phyloP scores from a whole-genome alignment of 2,113 vertebrate species.

The Heloderma charlesbogerti region DNA sequence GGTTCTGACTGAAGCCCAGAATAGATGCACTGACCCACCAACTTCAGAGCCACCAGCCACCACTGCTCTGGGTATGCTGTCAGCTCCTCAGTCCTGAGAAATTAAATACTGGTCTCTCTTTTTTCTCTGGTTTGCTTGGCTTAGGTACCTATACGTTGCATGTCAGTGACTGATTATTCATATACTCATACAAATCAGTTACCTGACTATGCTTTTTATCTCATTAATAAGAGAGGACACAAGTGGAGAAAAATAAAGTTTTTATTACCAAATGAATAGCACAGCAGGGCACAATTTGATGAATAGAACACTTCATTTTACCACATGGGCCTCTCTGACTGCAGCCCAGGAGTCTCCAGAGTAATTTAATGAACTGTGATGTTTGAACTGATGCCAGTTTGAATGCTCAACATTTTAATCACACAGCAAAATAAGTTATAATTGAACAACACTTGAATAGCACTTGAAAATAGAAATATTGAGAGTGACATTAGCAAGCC shows the following conservation, averaged over 20 bases:
- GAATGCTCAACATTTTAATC: constrained; percentile 66
- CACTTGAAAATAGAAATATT: constrained; percentile 43
- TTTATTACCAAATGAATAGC: constrained; percentile 74
- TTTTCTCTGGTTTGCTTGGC: background rate
- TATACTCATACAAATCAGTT: constrained; percentile 56
- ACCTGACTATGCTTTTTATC: constrained; percentile 63
- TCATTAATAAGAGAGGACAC: constrained; percentile 66
- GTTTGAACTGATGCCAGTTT: constrained; percentile 65
- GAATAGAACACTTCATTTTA: constrained; percentile 72
- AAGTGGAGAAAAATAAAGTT: constrained; percentile 66
- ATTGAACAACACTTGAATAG: constrained; percentile 55
- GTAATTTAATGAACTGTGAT: constrained; percentile 63
- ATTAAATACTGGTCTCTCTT: background rate
- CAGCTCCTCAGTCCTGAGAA: constrained; percentile 5
- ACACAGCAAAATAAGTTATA: constrained; percentile 59
- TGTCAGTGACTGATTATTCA: constrained; percentile 56
- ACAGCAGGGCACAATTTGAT: constrained; percentile 69
- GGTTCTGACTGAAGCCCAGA: too few relatives aligned
- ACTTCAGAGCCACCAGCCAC: too few relatives aligned
- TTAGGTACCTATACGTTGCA: constrained; percentile 32
- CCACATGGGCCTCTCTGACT: constrained; percentile 50
- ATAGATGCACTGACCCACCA: too few relatives aligned
- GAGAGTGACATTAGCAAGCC: background rate
- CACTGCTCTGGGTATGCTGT: background rate
- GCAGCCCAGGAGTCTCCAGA: constrained; percentile 55